Conservation (phyloP, 2,113 vertebrate genomes). For the Nycticebus coucang region DNA sequence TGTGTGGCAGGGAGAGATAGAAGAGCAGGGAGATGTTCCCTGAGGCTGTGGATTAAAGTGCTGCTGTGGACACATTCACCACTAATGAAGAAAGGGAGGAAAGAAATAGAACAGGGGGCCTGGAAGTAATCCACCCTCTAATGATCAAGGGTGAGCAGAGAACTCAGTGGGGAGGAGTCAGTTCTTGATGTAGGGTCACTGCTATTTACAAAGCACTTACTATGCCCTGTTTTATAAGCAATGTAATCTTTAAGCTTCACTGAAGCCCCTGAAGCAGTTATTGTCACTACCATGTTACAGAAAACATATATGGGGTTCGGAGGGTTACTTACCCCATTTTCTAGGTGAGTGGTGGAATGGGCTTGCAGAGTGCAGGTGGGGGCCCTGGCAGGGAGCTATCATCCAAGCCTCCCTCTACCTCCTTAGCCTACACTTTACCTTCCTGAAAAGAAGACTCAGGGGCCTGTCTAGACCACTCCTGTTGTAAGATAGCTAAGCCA, state of each 20-base stretch:
- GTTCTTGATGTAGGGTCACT: neutral
- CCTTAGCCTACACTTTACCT: neutral
- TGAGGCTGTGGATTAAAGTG: neutral
- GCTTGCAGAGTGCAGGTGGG: neutral
- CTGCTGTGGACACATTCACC: neutral
- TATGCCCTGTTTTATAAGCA: rapidly evolving
- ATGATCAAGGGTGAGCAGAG: neutral
- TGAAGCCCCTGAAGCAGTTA: rapidly evolving
- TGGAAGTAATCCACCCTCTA: neutral
- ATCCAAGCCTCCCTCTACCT: neutral
- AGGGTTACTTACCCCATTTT: rapidly evolving
- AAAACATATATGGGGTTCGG: neutral
- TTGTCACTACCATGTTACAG: neutral
- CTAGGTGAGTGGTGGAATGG: neutral
- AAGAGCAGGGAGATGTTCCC: neutral
- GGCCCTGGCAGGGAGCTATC: neutral
- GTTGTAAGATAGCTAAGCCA: neutral
- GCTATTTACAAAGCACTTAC: neutral
- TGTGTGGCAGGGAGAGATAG: rapidly evolving
- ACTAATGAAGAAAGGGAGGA: neutral
- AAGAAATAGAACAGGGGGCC: neutral
- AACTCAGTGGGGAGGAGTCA: neutral
- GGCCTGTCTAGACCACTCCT: neutral
- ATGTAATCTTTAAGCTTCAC: neutral
- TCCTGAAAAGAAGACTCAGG: neutral